Conservation (phyloP, 2,797 vertebrate genomes). For the Coregonus ussuriensis region DNA sequence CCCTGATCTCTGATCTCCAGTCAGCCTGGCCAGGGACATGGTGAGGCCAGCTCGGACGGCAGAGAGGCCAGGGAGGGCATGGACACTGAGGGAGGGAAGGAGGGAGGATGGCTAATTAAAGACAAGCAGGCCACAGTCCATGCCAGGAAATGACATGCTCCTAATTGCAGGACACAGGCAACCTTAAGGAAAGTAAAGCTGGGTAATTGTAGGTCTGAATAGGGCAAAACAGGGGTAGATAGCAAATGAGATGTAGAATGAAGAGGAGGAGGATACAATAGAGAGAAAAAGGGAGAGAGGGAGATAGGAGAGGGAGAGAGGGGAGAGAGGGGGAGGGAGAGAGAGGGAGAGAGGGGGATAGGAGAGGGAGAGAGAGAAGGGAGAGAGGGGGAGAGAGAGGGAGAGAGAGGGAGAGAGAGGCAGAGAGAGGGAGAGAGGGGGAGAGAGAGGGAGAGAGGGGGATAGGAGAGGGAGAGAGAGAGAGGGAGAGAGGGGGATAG, state of each 20-base stretch:
- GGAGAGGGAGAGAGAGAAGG: not conserved
- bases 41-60: constrained; percentile 44
- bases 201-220: constrained; percentile 64
- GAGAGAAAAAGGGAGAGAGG: constrained; percentile 27
- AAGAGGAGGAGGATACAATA: constrained; percentile 46
- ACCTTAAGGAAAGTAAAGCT: constrained; percentile 59
- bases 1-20: constrained; percentile 30
- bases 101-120: constrained; percentile 70
- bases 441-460: not conserved
- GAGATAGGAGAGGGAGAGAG: constrained; percentile 1
- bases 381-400: not conserved
- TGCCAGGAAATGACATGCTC: constrained; percentile 74
- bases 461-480: constrained; percentile 4
- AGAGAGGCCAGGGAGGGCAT: constrained; percentile 54
- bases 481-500: constrained; percentile 35
- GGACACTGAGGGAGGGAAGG: constrained; percentile 45
- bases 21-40: constrained; percentile 43
- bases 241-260: constrained; percentile 53
- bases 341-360: not conserved
- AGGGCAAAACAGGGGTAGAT: constrained; percentile 50
- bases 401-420: not conserved
- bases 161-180: constrained; percentile 70
- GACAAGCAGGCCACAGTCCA: constrained; percentile 67
- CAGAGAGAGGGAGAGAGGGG: not conserved
- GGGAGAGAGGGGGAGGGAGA: not conserved